These are phyloP conservation scores for Alviniconcha marisindica DNA, from an alignment of 1,140 invertebrate genomes.

Conservation along the genomic window DNA sequence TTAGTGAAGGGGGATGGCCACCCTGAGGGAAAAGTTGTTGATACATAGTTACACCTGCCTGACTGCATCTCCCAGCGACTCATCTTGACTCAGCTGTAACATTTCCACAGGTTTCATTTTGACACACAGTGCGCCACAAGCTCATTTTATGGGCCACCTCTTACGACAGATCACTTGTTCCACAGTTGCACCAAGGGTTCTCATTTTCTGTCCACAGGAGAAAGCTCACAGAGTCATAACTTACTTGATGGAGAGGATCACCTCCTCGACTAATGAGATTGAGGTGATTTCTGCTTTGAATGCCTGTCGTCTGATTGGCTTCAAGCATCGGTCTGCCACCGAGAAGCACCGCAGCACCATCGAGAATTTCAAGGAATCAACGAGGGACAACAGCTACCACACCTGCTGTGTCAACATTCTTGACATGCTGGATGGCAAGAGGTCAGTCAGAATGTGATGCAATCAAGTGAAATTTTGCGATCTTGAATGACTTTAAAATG, in stretches of 20 bases:
- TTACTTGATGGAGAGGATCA: slow-evolving; percentile 1
- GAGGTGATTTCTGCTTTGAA: slow-evolving; percentile 15
- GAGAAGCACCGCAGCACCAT: slow-evolving; percentile 38
- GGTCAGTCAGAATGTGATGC: too few relatives aligned
- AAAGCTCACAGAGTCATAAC: not conserved
- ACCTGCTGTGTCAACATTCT: slow-evolving; percentile 24
- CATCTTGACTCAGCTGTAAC: too few relatives aligned
- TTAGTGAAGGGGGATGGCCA: too few relatives aligned
- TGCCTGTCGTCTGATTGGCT: slow-evolving; percentile 42
- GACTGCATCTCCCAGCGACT: too few relatives aligned
- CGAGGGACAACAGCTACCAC: not conserved
- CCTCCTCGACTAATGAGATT: not conserved
- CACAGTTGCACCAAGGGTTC: too few relatives aligned
- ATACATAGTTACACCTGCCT: too few relatives aligned
- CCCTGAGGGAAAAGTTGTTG: too few relatives aligned
- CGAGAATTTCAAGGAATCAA: slow-evolving; percentile 25
- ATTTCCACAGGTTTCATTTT: too few relatives aligned
- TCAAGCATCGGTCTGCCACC: slow-evolving; percentile 30
- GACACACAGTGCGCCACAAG: too few relatives aligned
- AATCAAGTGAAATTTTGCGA: too few relatives aligned
- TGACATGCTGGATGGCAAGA: slow-evolving; percentile 57
- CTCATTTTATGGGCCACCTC: not conserved
- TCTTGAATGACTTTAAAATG: too few relatives aligned
- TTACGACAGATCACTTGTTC: too few relatives aligned
- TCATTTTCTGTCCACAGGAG: not conserved